Percentiles rank a stretch among this genome's conserved stretches.
Evolutionary conservation across 2,888 invertebrate genomes (phyloP).

Genomic region (Megaustenia siamemsis): DNA sequence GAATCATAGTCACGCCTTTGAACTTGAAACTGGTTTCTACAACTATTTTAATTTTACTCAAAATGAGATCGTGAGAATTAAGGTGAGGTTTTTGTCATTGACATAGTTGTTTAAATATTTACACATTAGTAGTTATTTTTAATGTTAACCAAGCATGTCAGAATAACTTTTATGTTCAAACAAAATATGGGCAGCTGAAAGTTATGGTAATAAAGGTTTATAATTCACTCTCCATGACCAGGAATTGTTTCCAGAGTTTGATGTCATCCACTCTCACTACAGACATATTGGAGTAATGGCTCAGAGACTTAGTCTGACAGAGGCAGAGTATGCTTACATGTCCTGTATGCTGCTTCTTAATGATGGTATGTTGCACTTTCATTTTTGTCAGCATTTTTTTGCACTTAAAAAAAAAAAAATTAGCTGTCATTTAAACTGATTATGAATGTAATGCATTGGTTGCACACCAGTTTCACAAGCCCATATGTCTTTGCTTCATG

Average conservation of each 20-base stretch:
- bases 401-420: too few relatives aligned
- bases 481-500: too few relatives aligned
- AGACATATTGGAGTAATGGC: slow-evolving; percentile 70
- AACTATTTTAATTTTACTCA: slow-evolving; percentile 73
- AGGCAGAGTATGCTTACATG: slow-evolving; percentile 72
- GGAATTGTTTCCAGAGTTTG: slow-evolving; percentile 68
- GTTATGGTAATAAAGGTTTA: neutral
- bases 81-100: neutral
- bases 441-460: too few relatives aligned
- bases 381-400: neutral
- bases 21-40: slow-evolving; percentile 65
- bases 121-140: too few relatives aligned
- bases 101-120: too few relatives aligned
- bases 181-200: too few relatives aligned
- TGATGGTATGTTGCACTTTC: slow-evolving; percentile 60
- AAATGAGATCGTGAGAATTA: slow-evolving; percentile 43
- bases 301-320: slow-evolving; percentile 65
- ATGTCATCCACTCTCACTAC: slow-evolving; percentile 69
- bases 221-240: neutral
- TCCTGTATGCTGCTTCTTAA: slow-evolving; percentile 72
- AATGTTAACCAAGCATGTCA: too few relatives aligned
- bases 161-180: too few relatives aligned
- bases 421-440: too few relatives aligned
- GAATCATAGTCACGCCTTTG: slow-evolving; percentile 68
- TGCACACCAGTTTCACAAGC: too few relatives aligned